phyloP scores from a whole-genome alignment of 2,797 vertebrate species.

The Remorina albescens region DNA sequence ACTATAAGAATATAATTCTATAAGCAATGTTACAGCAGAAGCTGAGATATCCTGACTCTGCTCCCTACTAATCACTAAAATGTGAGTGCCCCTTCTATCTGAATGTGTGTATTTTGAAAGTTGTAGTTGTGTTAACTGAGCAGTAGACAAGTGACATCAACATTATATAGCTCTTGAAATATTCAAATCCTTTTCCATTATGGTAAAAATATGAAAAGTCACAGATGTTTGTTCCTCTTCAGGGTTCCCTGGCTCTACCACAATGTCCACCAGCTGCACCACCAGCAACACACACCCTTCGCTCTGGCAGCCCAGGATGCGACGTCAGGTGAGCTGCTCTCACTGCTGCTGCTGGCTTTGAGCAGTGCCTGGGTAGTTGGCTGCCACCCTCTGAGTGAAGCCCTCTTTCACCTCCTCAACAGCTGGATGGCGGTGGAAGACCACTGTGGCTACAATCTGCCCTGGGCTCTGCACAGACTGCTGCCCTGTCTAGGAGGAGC shows the following conservation, averaged over 20 bases:
- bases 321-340: slow-evolving; percentile 78
- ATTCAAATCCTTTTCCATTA: slow-evolving; percentile 13
- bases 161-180: too few species aligned
- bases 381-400: slow-evolving; percentile 84
- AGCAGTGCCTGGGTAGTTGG: slow-evolving; percentile 67
- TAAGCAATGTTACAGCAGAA: background rate
- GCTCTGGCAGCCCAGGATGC: slow-evolving; percentile 83
- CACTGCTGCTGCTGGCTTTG: slow-evolving; percentile 78
- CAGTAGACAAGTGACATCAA: too few species aligned
- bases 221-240: slow-evolving; percentile 18
- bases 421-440: slow-evolving; percentile 86
- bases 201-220: background rate
- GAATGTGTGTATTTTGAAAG: too few species aligned
- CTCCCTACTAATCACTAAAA: too few species aligned
- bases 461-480: slow-evolving; percentile 79
- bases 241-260: slow-evolving; percentile 80
- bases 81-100: too few species aligned
- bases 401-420: slow-evolving; percentile 83
- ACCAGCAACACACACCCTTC: slow-evolving; percentile 72
- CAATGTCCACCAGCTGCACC: slow-evolving; percentile 79
- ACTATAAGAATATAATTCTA: too few species aligned
- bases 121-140: background rate
- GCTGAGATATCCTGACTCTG: background rate
- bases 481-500: slow-evolving; percentile 81
- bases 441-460: slow-evolving; percentile 85